These are phyloP conservation scores for Microchirus variegatus DNA, from an alignment of 2,797 vertebrate genomes.

Conservation along the genomic window DNA sequence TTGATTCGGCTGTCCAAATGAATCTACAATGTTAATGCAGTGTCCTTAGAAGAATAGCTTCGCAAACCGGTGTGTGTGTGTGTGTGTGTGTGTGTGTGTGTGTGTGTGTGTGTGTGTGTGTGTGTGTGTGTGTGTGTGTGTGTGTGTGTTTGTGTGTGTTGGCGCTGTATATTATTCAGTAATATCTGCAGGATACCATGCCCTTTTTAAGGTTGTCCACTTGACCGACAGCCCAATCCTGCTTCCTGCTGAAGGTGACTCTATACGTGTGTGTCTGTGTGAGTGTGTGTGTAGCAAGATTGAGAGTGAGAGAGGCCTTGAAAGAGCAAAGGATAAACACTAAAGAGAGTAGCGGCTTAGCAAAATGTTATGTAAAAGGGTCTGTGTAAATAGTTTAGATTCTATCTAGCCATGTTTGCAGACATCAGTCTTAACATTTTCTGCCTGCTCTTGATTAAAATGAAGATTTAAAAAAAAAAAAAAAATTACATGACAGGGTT, in stretches of 20 bases:
- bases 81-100: slow-evolving; percentile 14
- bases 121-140: slow-evolving; percentile 5
- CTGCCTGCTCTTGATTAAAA: background rate
- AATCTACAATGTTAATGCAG: no score
- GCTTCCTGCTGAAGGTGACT: slow-evolving; percentile 65
- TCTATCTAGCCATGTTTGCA: background rate
- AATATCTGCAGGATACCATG: slow-evolving; percentile 59
- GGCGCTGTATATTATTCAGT: slow-evolving; percentile 56
- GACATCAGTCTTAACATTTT: no score
- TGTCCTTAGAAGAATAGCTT: no score
- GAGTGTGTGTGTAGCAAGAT: background rate
- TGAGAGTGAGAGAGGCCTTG: background rate
- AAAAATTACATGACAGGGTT: no score
- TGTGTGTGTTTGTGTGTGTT: slow-evolving; percentile 12
- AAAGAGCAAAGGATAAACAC: background rate
- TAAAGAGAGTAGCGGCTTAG: background rate
- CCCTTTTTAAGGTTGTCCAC: slow-evolving; percentile 67
- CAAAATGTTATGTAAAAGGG: background rate
- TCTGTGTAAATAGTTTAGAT: background rate
- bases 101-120: slow-evolving; percentile 1
- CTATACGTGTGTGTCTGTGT: slow-evolving; percentile 14
- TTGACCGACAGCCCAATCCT: slow-evolving; percentile 70
- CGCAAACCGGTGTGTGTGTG: background rate
- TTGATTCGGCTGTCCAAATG: no score
- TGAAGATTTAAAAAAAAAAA: background rate